Conservation (phyloP, 2,113 vertebrate species). For the Gyps fulvus region DNA sequence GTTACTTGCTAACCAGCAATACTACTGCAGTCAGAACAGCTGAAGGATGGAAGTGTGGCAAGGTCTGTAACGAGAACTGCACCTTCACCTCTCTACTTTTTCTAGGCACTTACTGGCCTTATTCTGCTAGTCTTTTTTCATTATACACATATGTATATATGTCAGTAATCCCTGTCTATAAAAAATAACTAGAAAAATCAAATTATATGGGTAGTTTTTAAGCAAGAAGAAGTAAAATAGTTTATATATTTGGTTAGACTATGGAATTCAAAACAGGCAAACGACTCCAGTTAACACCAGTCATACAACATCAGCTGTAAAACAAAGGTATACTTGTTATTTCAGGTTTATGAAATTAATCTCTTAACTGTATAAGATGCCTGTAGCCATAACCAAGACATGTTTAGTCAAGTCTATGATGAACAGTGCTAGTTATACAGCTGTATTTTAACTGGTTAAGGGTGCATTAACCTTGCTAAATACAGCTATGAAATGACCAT, state of each 20-base stretch:
- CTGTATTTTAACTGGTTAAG: not conserved
- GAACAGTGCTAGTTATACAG: not conserved
- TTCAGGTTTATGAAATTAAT: not conserved
- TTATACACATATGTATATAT: not conserved
- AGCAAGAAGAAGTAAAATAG: not conserved
- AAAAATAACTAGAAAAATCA: not conserved
- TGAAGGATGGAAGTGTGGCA: not conserved
- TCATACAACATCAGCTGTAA: not conserved
- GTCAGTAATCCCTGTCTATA: not conserved
- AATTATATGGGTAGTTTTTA: not conserved
- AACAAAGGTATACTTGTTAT: not conserved
- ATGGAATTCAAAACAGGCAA: not conserved
- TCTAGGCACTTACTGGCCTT: not conserved
- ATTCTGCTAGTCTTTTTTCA: not conserved
- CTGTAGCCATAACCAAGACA: not conserved
- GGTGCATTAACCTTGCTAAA: not conserved
- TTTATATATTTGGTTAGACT: not conserved
- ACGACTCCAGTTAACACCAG: not conserved
- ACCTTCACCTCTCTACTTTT: not conserved
- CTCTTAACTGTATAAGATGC: not conserved
- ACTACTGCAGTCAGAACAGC: not conserved
- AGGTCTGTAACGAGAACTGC: not conserved
- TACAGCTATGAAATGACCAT: not conserved
- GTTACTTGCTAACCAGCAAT: not conserved
- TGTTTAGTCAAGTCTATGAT: not conserved